Evolutionary conservation across 2,888 invertebrate species (phyloP).

Genomic region (Coenonympha glycerion): DNA sequence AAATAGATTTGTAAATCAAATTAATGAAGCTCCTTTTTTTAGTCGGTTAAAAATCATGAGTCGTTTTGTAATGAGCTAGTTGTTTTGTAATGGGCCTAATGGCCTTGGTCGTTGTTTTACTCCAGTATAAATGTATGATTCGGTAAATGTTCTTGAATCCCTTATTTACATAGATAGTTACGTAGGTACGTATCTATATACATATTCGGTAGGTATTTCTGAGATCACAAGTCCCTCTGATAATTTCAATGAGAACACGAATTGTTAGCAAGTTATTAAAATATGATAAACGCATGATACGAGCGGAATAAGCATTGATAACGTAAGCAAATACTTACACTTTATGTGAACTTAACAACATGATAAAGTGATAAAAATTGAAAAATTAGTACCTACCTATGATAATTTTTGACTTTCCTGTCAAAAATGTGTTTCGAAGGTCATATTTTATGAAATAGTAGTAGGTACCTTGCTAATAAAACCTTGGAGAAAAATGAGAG

Average conservation of each 20-base stretch:
- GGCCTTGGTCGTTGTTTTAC: neutral
- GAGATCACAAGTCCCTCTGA: neutral
- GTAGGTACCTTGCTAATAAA: no score
- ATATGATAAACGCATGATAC: neutral
- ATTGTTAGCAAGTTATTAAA: conserved; percentile 2
- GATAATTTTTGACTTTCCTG: neutral
- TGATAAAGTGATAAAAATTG: conserved; percentile 1
- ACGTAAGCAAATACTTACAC: neutral
- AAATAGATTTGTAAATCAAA: no score
- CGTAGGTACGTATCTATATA: no score
- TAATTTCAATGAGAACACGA: neutral
- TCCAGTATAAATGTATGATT: neutral
- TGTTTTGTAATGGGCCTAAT: neutral
- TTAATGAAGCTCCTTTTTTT: neutral
- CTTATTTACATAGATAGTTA: neutral
- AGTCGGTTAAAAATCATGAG: neutral
- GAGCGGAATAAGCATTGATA: neutral
- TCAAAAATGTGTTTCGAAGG: neutral
- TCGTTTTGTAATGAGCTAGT: neutral
- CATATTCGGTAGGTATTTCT: neutral
- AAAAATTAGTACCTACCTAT: no score
- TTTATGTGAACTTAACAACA: neutral
- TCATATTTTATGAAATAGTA: neutral
- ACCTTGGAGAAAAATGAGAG: no score
- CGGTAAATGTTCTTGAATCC: neutral